A percentile compares a stretch with the other conserved stretches of the same genome.
Evolutionary conservation across 1,140 invertebrate genomes (phyloP).

Genomic region (Pteromalus puparum): DNA sequence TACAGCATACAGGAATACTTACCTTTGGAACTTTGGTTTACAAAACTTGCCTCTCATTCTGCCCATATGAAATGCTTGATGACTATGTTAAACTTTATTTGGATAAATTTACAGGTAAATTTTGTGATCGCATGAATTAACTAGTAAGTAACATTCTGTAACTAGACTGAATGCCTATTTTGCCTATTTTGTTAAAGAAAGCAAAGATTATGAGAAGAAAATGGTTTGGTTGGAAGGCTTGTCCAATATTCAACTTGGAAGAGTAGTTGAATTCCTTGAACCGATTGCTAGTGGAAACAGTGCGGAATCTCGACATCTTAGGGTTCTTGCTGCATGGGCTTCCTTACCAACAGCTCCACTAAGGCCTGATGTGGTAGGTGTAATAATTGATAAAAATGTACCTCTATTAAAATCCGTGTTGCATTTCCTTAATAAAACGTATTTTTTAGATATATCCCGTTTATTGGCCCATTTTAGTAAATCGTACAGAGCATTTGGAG

Average conservation of each 20-base stretch:
- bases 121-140: neutral
- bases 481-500: constrained; percentile 80
- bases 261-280: constrained; percentile 79
- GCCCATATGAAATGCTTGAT: constrained; percentile 80
- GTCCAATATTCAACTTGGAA: constrained; percentile 78
- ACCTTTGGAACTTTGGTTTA: constrained; percentile 83
- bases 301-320: constrained; percentile 74
- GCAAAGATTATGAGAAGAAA: constrained; percentile 79
- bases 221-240: constrained; percentile 84
- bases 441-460: constrained; percentile 76
- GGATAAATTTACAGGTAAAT: constrained; percentile 78
- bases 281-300: constrained; percentile 76
- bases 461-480: constrained; percentile 83
- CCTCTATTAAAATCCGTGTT: constrained; percentile 43
- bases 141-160: too few relatives aligned
- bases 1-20: constrained; percentile 81
- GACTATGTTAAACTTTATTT: constrained; percentile 83
- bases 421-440: neutral
- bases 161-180: constrained; percentile 24
- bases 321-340: constrained; percentile 80
- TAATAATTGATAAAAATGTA: constrained; percentile 10
- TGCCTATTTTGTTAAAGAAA: constrained; percentile 76
- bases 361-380: constrained; percentile 76
- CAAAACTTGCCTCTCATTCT: constrained; percentile 78
- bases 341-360: constrained; percentile 75